A percentile compares a stretch with the other conserved stretches of the same genome.
Conservation (phyloP, 2,797 vertebrate genomes). For the Chelidonichthys spinosus region DNA sequence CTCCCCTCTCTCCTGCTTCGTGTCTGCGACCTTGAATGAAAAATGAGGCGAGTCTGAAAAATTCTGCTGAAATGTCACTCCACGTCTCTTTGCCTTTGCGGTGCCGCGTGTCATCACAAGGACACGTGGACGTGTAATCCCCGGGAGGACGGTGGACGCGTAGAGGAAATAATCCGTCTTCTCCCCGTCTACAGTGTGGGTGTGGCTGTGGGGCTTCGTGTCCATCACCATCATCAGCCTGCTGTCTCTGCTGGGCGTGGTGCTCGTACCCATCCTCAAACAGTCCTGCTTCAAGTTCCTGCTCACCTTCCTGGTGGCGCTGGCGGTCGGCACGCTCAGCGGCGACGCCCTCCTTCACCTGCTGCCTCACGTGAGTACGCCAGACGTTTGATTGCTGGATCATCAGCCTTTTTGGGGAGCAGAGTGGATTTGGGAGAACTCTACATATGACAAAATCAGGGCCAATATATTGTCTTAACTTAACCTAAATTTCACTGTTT, state of each 20-base stretch:
- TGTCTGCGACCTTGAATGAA: conserved; percentile 57
- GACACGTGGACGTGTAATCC: conserved; percentile 35
- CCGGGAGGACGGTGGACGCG: neutral
- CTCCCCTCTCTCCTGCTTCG: conserved; percentile 41
- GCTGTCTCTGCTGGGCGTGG: conserved; percentile 95
- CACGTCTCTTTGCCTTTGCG: conserved; percentile 40
- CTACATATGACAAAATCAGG: no score
- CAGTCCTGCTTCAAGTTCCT: conserved; percentile 99
- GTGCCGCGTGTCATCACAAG: conserved; percentile 64
- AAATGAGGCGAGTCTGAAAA: conserved; percentile 43
- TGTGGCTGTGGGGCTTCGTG: conserved; percentile 95
- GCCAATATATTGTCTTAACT: no score
- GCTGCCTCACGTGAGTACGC: conserved; percentile 92
- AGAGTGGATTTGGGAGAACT: no score
- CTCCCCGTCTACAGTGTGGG: conserved; percentile 68
- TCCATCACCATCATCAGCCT: conserved; percentile 99
- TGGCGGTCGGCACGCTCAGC: conserved; percentile 97
- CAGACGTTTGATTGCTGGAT: no score
- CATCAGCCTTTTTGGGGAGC: no score
- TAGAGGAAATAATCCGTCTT: neutral
- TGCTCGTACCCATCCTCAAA: conserved; percentile 96
- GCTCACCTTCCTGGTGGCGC: conserved; percentile 97
- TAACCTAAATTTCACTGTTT: no score
- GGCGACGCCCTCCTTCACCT: conserved; percentile 98
- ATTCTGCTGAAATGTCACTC: conserved; percentile 63